A percentile compares a stretch with the other conserved stretches of the same genome.
Conservation (phyloP, 2,113 vertebrate species). For the Rana temporaria region DNA sequence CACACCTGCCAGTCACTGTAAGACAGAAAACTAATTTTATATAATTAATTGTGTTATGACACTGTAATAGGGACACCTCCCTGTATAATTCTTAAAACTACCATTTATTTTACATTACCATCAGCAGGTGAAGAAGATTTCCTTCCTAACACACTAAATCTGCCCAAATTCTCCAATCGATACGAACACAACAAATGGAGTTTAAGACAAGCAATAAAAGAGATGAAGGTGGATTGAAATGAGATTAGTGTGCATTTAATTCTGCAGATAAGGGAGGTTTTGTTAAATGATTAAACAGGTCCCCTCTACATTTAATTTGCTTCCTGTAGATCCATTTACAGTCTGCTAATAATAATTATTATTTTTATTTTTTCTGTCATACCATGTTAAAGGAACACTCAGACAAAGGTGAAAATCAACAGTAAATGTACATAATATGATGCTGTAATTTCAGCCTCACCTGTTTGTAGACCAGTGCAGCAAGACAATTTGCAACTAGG, state of each 20-base stretch:
- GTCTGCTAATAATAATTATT: background rate
- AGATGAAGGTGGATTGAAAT: background rate
- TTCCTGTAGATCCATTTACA: background rate
- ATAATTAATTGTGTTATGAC: slow-evolving; percentile 12
- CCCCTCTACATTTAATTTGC: background rate
- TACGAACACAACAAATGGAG: background rate
- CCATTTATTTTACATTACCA: slow-evolving; percentile 2
- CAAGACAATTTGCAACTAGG: no score
- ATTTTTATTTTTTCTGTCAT: background rate
- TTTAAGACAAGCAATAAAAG: background rate
- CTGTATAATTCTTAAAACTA: background rate
- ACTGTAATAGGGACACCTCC: background rate
- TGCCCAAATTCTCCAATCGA: background rate
- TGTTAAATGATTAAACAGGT: background rate
- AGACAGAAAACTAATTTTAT: slow-evolving; percentile 12
- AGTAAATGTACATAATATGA: no score
- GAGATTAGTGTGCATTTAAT: background rate
- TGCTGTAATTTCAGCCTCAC: no score
- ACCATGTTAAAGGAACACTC: no score
- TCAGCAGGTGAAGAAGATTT: background rate
- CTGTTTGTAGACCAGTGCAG: no score
- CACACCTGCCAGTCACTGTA: slow-evolving; percentile 23
- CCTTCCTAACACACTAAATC: slow-evolving; percentile 35
- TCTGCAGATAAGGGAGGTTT: background rate
- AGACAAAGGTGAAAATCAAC: no score